Percentiles rank a stretch among this genome's conserved stretches.
Conservation (phyloP, 1,140 invertebrate species). For the Zaprionus kolodkinae region DNA sequence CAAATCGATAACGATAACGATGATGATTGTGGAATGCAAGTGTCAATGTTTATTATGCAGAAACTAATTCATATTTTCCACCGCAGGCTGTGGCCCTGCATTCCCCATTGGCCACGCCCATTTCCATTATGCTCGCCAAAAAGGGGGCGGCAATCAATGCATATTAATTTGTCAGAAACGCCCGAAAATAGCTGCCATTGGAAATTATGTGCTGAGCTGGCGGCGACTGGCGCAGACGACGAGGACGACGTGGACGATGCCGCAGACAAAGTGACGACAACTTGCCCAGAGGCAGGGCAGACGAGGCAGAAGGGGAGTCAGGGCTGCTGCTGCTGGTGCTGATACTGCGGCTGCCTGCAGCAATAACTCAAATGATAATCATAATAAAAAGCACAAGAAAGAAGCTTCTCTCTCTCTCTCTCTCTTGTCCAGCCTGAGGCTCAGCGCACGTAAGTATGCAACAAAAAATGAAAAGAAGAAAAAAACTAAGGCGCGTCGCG, state of each 20-base stretch:
- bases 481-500: slow-evolving; percentile 54
- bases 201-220: slow-evolving; percentile 62
- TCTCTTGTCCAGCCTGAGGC: slow-evolving; percentile 13
- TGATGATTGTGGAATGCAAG: not conserved
- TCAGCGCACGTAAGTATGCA: slow-evolving; percentile 65
- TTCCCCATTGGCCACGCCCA: not conserved
- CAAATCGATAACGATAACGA: not conserved
- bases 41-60: slow-evolving; percentile 6
- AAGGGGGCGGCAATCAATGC: slow-evolving; percentile 37
- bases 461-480: slow-evolving; percentile 46
- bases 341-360: slow-evolving; percentile 67
- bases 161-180: slow-evolving; percentile 70
- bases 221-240: slow-evolving; percentile 37
- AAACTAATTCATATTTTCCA: slow-evolving; percentile 14
- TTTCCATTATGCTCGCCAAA: slow-evolving; percentile 10
- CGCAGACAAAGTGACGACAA: slow-evolving; percentile 78
- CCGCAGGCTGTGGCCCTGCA: not conserved
- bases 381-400: slow-evolving; percentile 61
- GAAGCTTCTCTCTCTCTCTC: slow-evolving; percentile 15
- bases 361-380: slow-evolving; percentile 81
- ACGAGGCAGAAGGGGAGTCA: not conserved
- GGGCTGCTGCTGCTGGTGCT: slow-evolving; percentile 1
- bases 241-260: slow-evolving; percentile 34
- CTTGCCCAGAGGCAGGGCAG: slow-evolving; percentile 55
- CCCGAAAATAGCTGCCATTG: slow-evolving; percentile 53